Evolutionary conservation across 1,140 invertebrate genomes (phyloP).

Genomic region (Mya arenaria): DNA sequence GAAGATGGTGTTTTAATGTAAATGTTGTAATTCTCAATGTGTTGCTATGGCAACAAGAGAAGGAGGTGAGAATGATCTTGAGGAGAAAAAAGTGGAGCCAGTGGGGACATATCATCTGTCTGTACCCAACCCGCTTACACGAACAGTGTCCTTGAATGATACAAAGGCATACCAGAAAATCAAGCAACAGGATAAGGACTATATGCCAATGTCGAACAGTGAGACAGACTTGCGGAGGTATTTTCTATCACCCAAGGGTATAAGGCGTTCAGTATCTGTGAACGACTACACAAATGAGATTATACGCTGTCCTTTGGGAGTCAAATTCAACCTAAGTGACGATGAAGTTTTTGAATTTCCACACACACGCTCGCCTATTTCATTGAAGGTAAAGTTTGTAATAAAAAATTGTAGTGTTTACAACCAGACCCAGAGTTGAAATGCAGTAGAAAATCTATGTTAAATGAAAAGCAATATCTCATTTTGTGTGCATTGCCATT

Average conservation of each 20-base stretch:
- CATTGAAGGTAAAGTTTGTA: slow-evolving; percentile 43
- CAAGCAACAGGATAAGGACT: not conserved
- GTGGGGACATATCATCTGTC: slow-evolving; percentile 5
- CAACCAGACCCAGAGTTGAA: not conserved
- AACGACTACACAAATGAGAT: slow-evolving; percentile 34
- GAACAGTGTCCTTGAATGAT: slow-evolving; percentile 35
- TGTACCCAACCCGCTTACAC: slow-evolving; percentile 29
- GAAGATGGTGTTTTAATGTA: no score
- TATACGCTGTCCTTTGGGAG: slow-evolving; percentile 4
- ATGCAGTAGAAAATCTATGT: not conserved
- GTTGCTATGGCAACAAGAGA: slow-evolving; percentile 38
- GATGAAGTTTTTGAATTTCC: slow-evolving; percentile 55
- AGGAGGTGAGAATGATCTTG: not conserved
- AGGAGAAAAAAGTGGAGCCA: not conserved
- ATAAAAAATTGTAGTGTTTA: not conserved
- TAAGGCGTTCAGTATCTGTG: slow-evolving; percentile 49
- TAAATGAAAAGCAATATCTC: no score
- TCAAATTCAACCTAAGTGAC: slow-evolving; percentile 26
- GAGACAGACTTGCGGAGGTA: slow-evolving; percentile 50
- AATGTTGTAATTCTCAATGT: not conserved
- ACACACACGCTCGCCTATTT: slow-evolving; percentile 43
- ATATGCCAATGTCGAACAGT: slow-evolving; percentile 9
- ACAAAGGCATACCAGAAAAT: slow-evolving; percentile 4
- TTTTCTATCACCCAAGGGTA: slow-evolving; percentile 37
- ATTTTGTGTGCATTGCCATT: no score